Percentiles rank a stretch among this genome's conserved stretches.
phyloP scores from a whole-genome alignment of 2,797 vertebrate species.

The Parotocinclus haroldoi region DNA sequence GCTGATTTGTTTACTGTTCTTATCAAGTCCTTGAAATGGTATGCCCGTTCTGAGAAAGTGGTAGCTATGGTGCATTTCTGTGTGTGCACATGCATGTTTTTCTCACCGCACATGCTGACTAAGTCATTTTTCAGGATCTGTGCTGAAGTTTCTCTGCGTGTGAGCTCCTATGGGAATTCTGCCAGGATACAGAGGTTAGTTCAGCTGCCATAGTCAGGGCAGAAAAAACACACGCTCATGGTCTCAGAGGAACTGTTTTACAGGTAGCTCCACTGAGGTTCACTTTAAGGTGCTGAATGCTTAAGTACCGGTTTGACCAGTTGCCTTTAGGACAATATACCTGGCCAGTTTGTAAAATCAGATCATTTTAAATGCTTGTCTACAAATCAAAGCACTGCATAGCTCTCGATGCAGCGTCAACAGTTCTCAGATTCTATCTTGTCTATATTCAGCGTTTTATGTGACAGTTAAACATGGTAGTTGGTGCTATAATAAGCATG shows the following conservation, averaged over 20 bases:
- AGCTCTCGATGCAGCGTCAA: too few relatives aligned
- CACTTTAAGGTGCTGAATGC: slow-evolving; percentile 24
- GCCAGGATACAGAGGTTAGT: slow-evolving; percentile 25
- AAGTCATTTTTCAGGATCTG: slow-evolving; percentile 13
- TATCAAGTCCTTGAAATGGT: too few relatives aligned
- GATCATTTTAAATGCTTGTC: too few relatives aligned
- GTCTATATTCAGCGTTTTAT: too few relatives aligned
- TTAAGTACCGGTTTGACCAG: not conserved
- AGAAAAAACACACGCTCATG: slow-evolving; percentile 34
- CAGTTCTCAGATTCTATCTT: too few relatives aligned
- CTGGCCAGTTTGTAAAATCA: too few relatives aligned
- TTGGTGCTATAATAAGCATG: too few relatives aligned
- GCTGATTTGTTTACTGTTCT: not conserved
- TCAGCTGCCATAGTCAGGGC: slow-evolving; percentile 2
- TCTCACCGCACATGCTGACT: slow-evolving; percentile 18
- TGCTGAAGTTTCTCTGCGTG: slow-evolving; percentile 8
- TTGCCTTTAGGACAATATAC: too few relatives aligned
- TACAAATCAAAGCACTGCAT: too few relatives aligned
- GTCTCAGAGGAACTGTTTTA: slow-evolving; percentile 24
- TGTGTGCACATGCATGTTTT: too few relatives aligned
- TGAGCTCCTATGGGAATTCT: slow-evolving; percentile 27
- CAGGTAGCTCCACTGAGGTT: slow-evolving; percentile 30
- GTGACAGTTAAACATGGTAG: not conserved
- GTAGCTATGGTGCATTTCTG: too few relatives aligned
- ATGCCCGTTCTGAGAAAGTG: too few relatives aligned